Conservation (phyloP, 2,113 vertebrate species). For the Alethe diademata region DNA sequence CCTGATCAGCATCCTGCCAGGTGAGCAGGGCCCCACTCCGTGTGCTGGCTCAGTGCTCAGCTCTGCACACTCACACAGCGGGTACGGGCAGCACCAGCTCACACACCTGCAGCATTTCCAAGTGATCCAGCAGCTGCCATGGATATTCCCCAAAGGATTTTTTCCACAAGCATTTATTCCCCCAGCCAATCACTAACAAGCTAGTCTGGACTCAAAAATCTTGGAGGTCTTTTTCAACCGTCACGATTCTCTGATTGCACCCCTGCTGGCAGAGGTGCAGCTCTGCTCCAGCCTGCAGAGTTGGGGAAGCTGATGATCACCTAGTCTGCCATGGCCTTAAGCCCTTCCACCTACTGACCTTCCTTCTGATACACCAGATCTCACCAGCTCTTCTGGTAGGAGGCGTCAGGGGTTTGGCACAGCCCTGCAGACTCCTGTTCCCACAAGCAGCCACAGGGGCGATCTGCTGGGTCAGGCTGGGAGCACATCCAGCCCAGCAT, state of each 20-base stretch:
- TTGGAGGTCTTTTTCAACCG: background rate
- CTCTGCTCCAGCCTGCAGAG: background rate
- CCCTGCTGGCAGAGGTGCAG: background rate
- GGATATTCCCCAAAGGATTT: background rate
- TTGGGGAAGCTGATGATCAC: background rate
- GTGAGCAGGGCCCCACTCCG: background rate
- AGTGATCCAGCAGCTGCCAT: background rate
- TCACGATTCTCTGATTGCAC: background rate
- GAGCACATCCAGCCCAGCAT: background rate
- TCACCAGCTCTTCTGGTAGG: background rate
- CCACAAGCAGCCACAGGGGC: background rate
- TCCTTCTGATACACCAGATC: background rate
- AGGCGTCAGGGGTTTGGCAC: rapidly evolving
- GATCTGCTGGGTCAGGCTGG: background rate
- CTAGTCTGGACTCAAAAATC: background rate
- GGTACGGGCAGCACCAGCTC: rapidly evolving
- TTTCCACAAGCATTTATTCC: background rate
- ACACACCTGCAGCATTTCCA: background rate
- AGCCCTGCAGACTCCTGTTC: background rate
- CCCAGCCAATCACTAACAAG: background rate
- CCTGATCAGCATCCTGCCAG: constrained; percentile 22
- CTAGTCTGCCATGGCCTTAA: background rate
- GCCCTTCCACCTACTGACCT: background rate
- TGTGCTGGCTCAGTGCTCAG: background rate
- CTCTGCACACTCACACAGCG: rapidly evolving